A percentile compares a stretch with the other conserved stretches of the same genome.
These are phyloP conservation scores for Gopherus evgoodei DNA, from an alignment of 2,113 vertebrate species.

Conservation along the genomic window DNA sequence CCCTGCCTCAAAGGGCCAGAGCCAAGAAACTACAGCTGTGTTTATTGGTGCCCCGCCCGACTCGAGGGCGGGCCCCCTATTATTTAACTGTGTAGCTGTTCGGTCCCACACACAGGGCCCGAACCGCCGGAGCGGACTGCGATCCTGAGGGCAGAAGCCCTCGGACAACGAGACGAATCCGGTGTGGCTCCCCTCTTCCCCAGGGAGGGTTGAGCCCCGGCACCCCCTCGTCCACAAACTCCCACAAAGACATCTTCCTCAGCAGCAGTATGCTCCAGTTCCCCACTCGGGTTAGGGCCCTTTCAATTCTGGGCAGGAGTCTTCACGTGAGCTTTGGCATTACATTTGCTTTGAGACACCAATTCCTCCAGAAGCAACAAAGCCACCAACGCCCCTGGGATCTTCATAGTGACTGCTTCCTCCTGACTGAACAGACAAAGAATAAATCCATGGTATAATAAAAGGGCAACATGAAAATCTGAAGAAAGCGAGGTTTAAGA, in stretches of 20 bases:
- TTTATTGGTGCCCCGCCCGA: too few relatives aligned
- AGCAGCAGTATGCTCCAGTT: not conserved
- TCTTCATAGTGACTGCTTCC: slow-evolving; percentile 55
- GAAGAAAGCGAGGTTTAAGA: not conserved
- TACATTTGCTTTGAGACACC: slow-evolving; percentile 73
- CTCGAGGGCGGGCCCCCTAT: too few relatives aligned
- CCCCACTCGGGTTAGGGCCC: slow-evolving; percentile 49
- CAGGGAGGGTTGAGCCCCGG: too few relatives aligned
- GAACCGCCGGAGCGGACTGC: too few relatives aligned
- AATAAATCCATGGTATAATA: not conserved
- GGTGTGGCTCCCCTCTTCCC: too few relatives aligned
- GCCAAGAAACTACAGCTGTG: too few relatives aligned
- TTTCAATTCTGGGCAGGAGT: slow-evolving; percentile 49
- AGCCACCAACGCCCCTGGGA: slow-evolving; percentile 66
- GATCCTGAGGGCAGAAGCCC: too few relatives aligned
- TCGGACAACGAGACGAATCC: too few relatives aligned
- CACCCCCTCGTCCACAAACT: too few relatives aligned
- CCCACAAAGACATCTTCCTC: slow-evolving; percentile 16
- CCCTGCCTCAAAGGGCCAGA: too few relatives aligned
- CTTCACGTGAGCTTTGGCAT: slow-evolving; percentile 68
- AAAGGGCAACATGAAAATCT: not conserved
- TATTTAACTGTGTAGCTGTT: too few relatives aligned
- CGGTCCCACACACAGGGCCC: too few relatives aligned
- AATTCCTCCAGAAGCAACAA: slow-evolving; percentile 73
- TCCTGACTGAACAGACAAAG: not conserved